Evolutionary conservation across 2,888 invertebrate species (phyloP).

Genomic region (Eulithis prunata): DNA sequence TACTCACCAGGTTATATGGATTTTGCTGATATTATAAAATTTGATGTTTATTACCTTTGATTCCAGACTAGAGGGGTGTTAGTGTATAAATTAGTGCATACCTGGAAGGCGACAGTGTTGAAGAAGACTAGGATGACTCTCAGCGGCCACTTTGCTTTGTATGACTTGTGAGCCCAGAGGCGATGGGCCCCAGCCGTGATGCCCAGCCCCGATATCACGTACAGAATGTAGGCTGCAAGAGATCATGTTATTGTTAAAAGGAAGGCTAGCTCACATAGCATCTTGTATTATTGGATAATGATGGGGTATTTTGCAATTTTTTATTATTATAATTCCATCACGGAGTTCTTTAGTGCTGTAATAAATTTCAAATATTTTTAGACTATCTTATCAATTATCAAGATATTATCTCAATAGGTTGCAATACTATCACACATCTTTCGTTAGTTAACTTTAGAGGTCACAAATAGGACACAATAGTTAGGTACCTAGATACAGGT

Average conservation of each 20-base stretch:
- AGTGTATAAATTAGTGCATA: conserved; percentile 56
- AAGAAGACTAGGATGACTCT: conserved; percentile 90
- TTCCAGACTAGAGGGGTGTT: background rate
- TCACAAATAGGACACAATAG: too few relatives aligned
- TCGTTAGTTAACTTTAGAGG: too few relatives aligned
- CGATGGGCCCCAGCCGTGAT: conserved; percentile 99
- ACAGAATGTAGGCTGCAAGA: conserved; percentile 87
- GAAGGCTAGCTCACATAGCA: background rate
- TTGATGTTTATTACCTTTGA: background rate
- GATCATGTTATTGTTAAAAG: background rate
- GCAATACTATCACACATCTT: too few relatives aligned
- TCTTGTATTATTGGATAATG: too few relatives aligned
- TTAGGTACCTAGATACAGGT: too few relatives aligned
- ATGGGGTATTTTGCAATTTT: too few relatives aligned
- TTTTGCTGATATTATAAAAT: too few relatives aligned
- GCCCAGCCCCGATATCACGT: conserved; percentile 92
- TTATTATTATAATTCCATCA: too few relatives aligned
- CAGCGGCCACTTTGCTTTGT: conserved; percentile 97
- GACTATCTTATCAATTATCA: too few relatives aligned
- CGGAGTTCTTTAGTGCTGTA: too few relatives aligned
- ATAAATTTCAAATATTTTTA: too few relatives aligned
- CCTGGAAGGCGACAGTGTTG: conserved; percentile 97
- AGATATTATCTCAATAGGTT: too few relatives aligned
- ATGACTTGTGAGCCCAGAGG: conserved; percentile 97
- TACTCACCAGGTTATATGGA: background rate